Conservation (phyloP, 2,797 vertebrate species). For the Anniella stebbinsi region DNA sequence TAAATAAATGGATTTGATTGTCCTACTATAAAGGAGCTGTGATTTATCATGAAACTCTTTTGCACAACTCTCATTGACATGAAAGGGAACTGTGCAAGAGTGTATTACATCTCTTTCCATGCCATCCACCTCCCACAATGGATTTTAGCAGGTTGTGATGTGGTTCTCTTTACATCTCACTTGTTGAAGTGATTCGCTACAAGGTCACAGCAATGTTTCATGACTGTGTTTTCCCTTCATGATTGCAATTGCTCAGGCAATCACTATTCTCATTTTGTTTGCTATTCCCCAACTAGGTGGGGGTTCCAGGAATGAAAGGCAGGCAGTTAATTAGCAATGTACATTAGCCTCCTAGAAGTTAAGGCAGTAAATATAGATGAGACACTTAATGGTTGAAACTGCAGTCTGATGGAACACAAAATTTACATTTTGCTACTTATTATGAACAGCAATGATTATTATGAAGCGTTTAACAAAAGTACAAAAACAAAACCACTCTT, state of each 20-base stretch:
- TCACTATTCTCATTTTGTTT: conserved; percentile 65
- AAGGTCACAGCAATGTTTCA: not conserved
- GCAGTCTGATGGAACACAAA: conserved; percentile 68
- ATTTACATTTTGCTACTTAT: conserved; percentile 67
- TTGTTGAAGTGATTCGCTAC: conserved; percentile 16
- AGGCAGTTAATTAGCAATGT: conserved; percentile 63
- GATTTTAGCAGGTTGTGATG: not conserved
- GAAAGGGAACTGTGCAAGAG: not conserved
- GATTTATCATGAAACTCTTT: not conserved
- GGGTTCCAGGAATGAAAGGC: conserved; percentile 66
- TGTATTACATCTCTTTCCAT: not conserved
- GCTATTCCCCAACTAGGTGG: conserved; percentile 68
- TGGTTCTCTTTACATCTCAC: not conserved
- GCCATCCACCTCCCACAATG: not conserved
- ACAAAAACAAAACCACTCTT: not conserved
- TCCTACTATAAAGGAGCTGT: not conserved
- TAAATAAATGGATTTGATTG: not conserved
- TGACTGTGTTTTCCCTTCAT: conserved; percentile 26
- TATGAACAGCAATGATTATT: conserved; percentile 23
- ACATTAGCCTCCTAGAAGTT: conserved; percentile 72
- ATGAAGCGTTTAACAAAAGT: conserved; percentile 36
- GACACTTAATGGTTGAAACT: conserved; percentile 66
- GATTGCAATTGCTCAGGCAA: conserved; percentile 28
- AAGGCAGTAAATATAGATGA: conserved; percentile 51
- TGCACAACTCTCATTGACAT: not conserved